Base-by-base conservation (phyloP, 2,888 invertebrate species). In the Eucera pruinosa region DNA sequence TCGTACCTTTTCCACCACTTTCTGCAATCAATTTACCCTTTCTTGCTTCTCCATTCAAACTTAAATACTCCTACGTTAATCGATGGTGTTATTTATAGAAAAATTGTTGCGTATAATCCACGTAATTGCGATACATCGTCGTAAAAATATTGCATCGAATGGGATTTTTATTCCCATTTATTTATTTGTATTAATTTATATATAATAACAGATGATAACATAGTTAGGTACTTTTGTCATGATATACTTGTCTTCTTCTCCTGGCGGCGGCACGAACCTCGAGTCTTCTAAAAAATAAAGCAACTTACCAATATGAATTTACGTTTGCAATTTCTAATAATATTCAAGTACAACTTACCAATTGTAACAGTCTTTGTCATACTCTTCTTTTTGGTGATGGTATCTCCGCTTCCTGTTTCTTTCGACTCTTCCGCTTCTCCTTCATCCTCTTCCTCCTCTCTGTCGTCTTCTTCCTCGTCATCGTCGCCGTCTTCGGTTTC, bases 1-100 rank as follows among this genome's bases (percentile, higher is more conserved):
- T 6, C 89, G 84, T 1, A 91, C 86, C 79, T 88, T 96, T 83
- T 95, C 95, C 0, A 96, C 94, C 48, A 95, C 93, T 84, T 95
- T 95, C 88, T 96, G 95, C 0, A 78, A 70, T 18, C 15, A 48
- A 30, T 36, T 39, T 25, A 18, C 11, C 30, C n/a, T 13, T 36
- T 7, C 1, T 52, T 20, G 25, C 4, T n/a, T 13, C 15, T 20
- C 5, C 11, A n/a, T 23, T 54, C 6, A 9, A 27, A 50, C 2
- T 27, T 1, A 5, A 18, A 4, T 11, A 0, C n/a, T n/a, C n/a
- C n/a, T n/a, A n/a, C n/a, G n/a, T n/a, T n/a, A n/a, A n/a, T n/a
- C n/a, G n/a, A n/a, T n/a, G n/a, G n/a, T n/a, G n/a, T n/a, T n/a
- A n/a, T n/a, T n/a, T n/a, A n/a, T n/a, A n/a, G n/a, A n/a, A n/a